Conservation (phyloP, 1,140 invertebrate species). For the Saxidomus purpurata region DNA sequence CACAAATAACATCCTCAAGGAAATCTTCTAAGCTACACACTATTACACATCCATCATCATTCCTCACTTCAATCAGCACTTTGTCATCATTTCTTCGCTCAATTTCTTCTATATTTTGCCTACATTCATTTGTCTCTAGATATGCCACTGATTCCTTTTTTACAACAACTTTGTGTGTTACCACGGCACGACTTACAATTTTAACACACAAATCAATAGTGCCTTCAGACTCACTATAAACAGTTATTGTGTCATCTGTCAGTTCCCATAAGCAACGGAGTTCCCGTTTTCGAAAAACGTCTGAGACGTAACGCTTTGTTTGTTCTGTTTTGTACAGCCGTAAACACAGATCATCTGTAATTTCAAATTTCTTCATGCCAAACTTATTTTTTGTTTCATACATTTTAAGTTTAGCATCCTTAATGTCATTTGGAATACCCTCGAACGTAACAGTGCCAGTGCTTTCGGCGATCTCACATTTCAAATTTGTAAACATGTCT, state of each 20-base stretch:
- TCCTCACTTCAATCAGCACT: neutral
- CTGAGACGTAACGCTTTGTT: neutral
- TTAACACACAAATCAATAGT: neutral
- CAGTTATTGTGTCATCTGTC: neutral
- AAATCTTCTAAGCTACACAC: neutral
- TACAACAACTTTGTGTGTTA: neutral
- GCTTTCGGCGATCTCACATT: slow-evolving; percentile 13
- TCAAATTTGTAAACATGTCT: slow-evolving; percentile 41
- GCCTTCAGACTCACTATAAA: neutral
- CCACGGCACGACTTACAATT: neutral
- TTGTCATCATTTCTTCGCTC: neutral
- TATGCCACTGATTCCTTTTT: neutral
- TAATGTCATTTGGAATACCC: slow-evolving; percentile 64
- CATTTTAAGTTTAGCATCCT: slow-evolving; percentile 41
- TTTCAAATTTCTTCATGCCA: neutral
- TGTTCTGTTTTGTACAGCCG: neutral
- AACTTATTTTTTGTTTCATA: neutral
- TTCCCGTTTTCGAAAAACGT: neutral
- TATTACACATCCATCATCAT: neutral
- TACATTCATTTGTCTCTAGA: neutral
- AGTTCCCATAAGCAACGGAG: neutral
- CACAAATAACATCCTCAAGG: neutral
- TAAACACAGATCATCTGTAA: neutral
- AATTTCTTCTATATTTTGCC: neutral
- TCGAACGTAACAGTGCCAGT: slow-evolving; percentile 48